phyloP scores from a whole-genome alignment of 2,113 vertebrate genomes.

The rabbit (Oryctolagus cuniculus) region DNA sequence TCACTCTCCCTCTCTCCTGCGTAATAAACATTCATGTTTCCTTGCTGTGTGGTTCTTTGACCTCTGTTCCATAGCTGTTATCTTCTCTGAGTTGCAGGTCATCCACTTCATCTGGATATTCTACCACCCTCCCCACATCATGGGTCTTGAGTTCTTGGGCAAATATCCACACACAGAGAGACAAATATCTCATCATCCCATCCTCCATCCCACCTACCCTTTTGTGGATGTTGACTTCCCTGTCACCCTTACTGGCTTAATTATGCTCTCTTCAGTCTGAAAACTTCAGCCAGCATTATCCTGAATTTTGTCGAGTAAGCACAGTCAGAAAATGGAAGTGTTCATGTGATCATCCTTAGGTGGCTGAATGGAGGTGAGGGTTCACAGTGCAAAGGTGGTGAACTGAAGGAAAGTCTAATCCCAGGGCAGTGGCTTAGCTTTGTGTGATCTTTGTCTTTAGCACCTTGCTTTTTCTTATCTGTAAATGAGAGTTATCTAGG shows the following conservation, averaged over 20 bases:
- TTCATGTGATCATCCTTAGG: neutral
- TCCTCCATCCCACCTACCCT: no score
- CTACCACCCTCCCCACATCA: neutral
- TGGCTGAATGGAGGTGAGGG: no score
- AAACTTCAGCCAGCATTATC: neutral
- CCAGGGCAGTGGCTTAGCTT: no score
- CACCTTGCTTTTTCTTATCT: neutral
- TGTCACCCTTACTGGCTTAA: neutral
- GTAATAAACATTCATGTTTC: neutral
- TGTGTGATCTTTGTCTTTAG: neutral
- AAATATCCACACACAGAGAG: neutral
- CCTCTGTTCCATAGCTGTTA: neutral
- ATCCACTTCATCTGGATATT: neutral
- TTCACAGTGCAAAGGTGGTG: rapidly evolving
- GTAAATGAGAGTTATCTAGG: neutral
- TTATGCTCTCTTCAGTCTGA: neutral
- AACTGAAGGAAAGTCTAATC: neutral
- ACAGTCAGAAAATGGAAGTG: neutral
- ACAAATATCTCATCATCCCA: neutral
- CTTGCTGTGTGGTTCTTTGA: neutral
- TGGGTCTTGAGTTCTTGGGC: neutral
- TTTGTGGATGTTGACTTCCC: neutral
- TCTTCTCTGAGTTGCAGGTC: neutral
- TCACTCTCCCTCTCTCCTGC: neutral
- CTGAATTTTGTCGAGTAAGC: neutral